phyloP scores from a whole-genome alignment of 2,113 vertebrate species.

The Scalopus aquaticus region DNA sequence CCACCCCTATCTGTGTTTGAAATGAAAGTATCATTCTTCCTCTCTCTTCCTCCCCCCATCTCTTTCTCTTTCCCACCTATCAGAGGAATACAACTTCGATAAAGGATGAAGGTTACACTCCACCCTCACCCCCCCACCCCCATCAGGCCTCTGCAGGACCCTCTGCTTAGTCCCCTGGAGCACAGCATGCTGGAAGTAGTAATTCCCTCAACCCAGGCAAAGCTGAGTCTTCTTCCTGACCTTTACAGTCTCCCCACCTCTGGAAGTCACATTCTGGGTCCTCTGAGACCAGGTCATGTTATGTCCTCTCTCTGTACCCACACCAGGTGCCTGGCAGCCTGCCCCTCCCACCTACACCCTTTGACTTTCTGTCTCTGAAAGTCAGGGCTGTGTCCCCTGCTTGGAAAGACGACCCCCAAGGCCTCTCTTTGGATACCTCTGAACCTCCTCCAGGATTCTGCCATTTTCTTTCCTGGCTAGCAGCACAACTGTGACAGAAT shows the following conservation, averaged over 20 bases:
- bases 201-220: background rate
- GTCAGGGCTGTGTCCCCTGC: background rate
- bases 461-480: background rate
- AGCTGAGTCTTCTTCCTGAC: background rate
- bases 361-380: background rate
- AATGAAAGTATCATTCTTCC: constrained; percentile 81
- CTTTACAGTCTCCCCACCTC: background rate
- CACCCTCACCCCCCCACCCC: no score
- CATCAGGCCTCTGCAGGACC: background rate
- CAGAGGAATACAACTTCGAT: constrained; percentile 68
- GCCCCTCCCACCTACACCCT: background rate
- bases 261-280: background rate
- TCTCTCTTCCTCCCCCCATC: background rate
- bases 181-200: background rate
- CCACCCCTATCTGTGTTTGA: constrained; percentile 77
- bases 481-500: background rate
- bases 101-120: constrained; percentile 24
- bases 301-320: background rate
- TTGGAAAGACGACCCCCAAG: background rate
- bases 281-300: background rate
- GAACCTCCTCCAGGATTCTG: background rate
- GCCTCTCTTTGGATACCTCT: background rate
- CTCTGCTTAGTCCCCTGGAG: background rate
- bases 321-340: no score
- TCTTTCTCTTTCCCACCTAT: constrained; percentile 67